phyloP scores from a whole-genome alignment of 2,797 vertebrate genomes.

The Lutjanus campechanus region DNA sequence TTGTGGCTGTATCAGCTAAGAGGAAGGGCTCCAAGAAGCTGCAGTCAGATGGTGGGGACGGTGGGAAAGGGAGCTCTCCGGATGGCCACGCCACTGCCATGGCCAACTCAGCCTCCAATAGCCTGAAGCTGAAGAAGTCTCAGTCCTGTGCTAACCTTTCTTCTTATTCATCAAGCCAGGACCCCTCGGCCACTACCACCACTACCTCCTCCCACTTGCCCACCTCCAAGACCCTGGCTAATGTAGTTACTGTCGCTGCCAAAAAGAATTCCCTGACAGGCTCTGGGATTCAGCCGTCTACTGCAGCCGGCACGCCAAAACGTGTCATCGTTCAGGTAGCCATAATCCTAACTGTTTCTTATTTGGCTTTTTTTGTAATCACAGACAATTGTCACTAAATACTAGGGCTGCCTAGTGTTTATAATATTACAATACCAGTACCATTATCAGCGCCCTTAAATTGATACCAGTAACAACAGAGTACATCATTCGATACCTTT shows the following conservation, averaged over 20 bases:
- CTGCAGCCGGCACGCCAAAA: conserved; percentile 89
- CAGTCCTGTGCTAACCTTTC: conserved; percentile 95
- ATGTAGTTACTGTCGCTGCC: conserved; percentile 78
- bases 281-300: conserved; percentile 77
- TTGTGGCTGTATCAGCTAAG: conserved; percentile 93
- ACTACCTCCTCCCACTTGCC: conserved; percentile 86
- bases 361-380: neutral
- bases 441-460: no score
- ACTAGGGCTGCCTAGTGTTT: no score
- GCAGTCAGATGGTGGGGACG: conserved; percentile 86
- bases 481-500: no score
- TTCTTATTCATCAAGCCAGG: conserved; percentile 86
- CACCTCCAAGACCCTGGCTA: conserved; percentile 87
- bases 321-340: conserved; percentile 92
- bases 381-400: neutral
- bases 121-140: conserved; percentile 95
- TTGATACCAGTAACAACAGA: no score
- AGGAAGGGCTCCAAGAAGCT: conserved; percentile 94
- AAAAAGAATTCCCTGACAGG: conserved; percentile 86
- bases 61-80: conserved; percentile 87
- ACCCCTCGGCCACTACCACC: conserved; percentile 76
- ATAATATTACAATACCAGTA: no score
- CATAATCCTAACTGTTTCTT: neutral
- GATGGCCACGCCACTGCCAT: conserved; percentile 58
- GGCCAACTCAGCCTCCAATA: conserved; percentile 83